phyloP scores from a whole-genome alignment of 2,113 vertebrate genomes.

The Notarius lentiginosus region DNA sequence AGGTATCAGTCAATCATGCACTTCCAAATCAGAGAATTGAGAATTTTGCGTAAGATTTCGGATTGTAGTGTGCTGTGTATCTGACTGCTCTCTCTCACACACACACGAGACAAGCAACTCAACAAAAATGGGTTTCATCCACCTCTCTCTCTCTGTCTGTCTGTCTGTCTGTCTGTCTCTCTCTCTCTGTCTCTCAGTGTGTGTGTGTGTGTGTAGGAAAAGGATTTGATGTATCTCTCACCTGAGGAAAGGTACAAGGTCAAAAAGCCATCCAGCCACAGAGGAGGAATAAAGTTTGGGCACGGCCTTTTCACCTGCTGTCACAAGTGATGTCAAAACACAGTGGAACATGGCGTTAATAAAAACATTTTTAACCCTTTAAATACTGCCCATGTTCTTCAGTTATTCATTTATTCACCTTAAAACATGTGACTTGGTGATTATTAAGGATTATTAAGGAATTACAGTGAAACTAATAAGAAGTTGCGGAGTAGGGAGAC shows the following conservation, averaged over 20 bases:
- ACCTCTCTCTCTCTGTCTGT: background rate
- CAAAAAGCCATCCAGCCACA: constrained; percentile 14
- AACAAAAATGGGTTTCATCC: constrained; percentile 6
- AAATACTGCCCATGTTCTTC: background rate
- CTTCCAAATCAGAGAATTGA: background rate
- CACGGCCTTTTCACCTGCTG: background rate
- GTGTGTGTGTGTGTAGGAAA: background rate
- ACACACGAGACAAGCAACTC: background rate
- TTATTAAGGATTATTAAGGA: background rate
- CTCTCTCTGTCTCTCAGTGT: background rate
- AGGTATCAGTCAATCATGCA: too few relatives aligned
- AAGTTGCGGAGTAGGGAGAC: background rate
- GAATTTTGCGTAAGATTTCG: background rate
- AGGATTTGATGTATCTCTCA: too few relatives aligned
- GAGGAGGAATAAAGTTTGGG: background rate
- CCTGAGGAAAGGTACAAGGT: constrained; percentile 37
- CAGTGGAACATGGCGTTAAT: background rate
- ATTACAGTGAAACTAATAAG: background rate
- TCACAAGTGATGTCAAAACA: background rate
- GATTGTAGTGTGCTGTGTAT: background rate
- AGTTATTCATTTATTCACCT: too few relatives aligned
- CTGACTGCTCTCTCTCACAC: background rate
- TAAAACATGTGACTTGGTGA: too few relatives aligned
- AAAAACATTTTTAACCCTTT: background rate
- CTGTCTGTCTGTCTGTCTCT: too few relatives aligned